These are phyloP conservation scores for Pyrocoelia pectoralis DNA, from an alignment of 2,888 invertebrate species.

Conservation along the genomic window DNA sequence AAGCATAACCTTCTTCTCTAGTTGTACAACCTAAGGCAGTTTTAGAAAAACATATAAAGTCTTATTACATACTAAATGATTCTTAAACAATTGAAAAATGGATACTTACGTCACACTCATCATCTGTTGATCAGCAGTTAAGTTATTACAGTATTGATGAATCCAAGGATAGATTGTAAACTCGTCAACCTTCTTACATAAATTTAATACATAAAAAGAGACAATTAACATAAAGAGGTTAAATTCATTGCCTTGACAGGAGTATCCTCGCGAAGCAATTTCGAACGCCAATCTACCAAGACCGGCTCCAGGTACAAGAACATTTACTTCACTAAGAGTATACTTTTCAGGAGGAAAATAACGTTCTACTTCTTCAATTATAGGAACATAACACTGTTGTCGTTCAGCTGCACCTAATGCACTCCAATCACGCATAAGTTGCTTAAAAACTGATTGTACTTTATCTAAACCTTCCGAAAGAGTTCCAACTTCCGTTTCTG, in stretches of 20 bases:
- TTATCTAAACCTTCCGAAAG: constrained; percentile 71
- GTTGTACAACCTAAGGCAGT: no score
- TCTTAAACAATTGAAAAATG: no score
- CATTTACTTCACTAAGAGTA: constrained; percentile 67
- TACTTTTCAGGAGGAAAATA: constrained; percentile 74
- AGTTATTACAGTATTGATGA: constrained; percentile 92
- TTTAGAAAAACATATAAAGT: no score
- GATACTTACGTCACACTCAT: constrained; percentile 64
- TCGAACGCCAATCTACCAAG: constrained; percentile 94
- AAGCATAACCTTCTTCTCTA: no score
- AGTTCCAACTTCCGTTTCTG: constrained; percentile 51
- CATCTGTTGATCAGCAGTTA: constrained; percentile 82
- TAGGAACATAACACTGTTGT: constrained; percentile 87
- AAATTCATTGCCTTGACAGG: constrained; percentile 97
- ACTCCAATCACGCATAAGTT: constrained; percentile 98
- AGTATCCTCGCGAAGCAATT: constrained; percentile 87
- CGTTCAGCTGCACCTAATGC: constrained; percentile 82
- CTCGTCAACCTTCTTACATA: constrained; percentile 75
- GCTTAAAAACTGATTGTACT: constrained; percentile 93
- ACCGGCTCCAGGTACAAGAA: constrained; percentile 97
- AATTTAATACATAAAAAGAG: constrained; percentile 94
- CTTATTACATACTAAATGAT: no score
- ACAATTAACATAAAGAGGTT: constrained; percentile 97
- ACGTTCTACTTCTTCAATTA: constrained; percentile 81
- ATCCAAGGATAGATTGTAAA: constrained; percentile 93